These are phyloP conservation scores for Mastigias papua DNA, from an alignment of 30 jellyfish, hydroid and myxozoan species.

Conservation along the genomic window DNA sequence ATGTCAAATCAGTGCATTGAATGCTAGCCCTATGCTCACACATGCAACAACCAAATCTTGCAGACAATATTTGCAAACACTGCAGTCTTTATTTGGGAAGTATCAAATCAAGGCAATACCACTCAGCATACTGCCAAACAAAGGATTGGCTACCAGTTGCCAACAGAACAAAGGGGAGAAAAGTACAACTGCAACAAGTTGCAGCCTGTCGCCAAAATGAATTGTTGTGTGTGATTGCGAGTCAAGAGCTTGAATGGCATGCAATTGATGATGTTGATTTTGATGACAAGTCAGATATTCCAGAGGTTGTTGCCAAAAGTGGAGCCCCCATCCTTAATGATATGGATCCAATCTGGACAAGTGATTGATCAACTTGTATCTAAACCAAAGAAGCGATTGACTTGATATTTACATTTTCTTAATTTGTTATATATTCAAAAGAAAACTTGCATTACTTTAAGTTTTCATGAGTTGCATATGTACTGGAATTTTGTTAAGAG, in stretches of 20 bases:
- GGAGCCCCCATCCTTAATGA: conserved; percentile 36
- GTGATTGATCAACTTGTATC: conserved; percentile 34
- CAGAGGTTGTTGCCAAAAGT: conserved; percentile 58
- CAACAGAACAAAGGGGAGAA: conserved; percentile 34
- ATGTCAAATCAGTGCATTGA: conserved; percentile 53
- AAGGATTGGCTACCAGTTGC: conserved; percentile 59
- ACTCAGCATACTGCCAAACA: conserved; percentile 63
- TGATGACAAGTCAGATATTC: conserved; percentile 67
- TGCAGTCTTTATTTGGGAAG: conserved; percentile 69
- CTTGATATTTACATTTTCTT: conserved; percentile 41
- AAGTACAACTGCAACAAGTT: conserved; percentile 51
- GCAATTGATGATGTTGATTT: conserved; percentile 61
- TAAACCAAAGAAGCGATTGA: conserved; percentile 41
- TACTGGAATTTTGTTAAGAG: conserved; percentile 14
- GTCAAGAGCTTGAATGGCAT: conserved; percentile 69
- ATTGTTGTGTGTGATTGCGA: conserved; percentile 72
- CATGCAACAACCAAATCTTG: conserved; percentile 42
- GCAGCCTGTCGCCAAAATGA: conserved; percentile 77
- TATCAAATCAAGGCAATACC: conserved; percentile 57
- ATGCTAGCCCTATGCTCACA: conserved; percentile 29
- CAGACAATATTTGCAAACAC: conserved; percentile 62
- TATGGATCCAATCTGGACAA: conserved; percentile 57
- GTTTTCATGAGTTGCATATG: conserved; percentile 26
- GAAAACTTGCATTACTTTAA: conserved; percentile 48
- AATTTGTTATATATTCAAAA: conserved; percentile 29